Conservation (phyloP, 2,797 vertebrate species). For the Cheirogaleus major region DNA sequence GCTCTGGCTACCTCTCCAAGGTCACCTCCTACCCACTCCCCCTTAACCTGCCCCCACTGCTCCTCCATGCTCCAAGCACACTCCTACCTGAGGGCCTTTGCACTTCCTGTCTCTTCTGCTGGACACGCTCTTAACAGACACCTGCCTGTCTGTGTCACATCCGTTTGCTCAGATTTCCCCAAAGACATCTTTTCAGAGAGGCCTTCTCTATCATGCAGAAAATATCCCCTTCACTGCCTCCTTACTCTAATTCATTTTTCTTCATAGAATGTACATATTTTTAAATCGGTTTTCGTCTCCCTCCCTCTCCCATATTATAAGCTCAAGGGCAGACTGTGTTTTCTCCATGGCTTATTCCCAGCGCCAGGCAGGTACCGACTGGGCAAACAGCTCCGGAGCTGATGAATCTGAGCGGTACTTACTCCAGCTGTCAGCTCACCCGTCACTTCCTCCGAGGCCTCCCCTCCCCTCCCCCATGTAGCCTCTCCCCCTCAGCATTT, state of each 20-base stretch:
- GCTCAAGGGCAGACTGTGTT: neutral
- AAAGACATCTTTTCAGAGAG: neutral
- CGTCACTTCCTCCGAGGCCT: neutral
- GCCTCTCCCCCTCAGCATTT: neutral
- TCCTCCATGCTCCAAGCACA: neutral
- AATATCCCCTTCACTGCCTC: rapidly evolving
- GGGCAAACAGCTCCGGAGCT: neutral
- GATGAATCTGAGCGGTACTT: rapidly evolving
- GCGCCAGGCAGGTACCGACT: no score
- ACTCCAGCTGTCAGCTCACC: rapidly evolving
- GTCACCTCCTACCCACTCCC: rapidly evolving
- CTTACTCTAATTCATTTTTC: neutral
- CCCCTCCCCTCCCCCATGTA: rapidly evolving
- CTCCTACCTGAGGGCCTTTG: neutral
- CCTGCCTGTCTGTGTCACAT: neutral
- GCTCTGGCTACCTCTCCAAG: neutral
- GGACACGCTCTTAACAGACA: neutral
- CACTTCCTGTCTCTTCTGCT: no score
- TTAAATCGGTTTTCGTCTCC: neutral
- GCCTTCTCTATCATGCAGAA: neutral
- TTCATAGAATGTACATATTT: rapidly evolving
- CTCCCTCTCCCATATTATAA: rapidly evolving
- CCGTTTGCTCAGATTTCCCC: neutral
- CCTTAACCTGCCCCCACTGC: neutral
- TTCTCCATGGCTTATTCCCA: neutral